Conservation (phyloP, 2,888 invertebrate species). For the Chromoteleia sp. region DNA sequence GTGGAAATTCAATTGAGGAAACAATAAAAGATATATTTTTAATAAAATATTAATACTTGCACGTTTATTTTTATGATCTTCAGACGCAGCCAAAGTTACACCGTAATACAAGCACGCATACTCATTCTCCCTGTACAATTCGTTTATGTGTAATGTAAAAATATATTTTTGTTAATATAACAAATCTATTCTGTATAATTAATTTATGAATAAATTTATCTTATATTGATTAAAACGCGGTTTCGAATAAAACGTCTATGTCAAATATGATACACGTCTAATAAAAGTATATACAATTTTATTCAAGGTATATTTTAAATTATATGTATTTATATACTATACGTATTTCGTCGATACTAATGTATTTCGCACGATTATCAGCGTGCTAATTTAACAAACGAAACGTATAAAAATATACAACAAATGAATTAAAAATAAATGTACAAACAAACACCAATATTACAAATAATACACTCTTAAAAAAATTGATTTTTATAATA, state of each 20-base stretch:
- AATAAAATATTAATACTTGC: slow-evolving; percentile 44
- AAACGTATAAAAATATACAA: slow-evolving; percentile 48
- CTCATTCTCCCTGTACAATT: slow-evolving; percentile 40
- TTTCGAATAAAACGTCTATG: not conserved
- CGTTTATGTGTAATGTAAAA: slow-evolving; percentile 12
- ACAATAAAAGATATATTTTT: slow-evolving; percentile 7
- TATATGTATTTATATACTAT: not conserved
- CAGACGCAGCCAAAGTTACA: slow-evolving; percentile 27
- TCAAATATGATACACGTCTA: not conserved
- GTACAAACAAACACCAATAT: slow-evolving; percentile 26
- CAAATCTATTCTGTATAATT: slow-evolving; percentile 20
- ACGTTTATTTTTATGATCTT: slow-evolving; percentile 38
- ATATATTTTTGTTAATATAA: slow-evolving; percentile 41
- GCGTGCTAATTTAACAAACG: slow-evolving; percentile 17
- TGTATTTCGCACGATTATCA: not conserved
- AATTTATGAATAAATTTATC: not conserved
- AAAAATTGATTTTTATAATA: no score
- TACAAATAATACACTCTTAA: slow-evolving; percentile 37
- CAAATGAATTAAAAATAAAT: slow-evolving; percentile 33
- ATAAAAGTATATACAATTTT: slow-evolving; percentile 21
- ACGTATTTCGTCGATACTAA: not conserved
- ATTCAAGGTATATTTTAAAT: not conserved
- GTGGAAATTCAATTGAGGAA: not conserved
- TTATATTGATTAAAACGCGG: not conserved
- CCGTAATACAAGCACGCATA: slow-evolving; percentile 28